phyloP scores from a whole-genome alignment of 2,113 vertebrate genomes.

The Brienomyrus brachyistius region DNA sequence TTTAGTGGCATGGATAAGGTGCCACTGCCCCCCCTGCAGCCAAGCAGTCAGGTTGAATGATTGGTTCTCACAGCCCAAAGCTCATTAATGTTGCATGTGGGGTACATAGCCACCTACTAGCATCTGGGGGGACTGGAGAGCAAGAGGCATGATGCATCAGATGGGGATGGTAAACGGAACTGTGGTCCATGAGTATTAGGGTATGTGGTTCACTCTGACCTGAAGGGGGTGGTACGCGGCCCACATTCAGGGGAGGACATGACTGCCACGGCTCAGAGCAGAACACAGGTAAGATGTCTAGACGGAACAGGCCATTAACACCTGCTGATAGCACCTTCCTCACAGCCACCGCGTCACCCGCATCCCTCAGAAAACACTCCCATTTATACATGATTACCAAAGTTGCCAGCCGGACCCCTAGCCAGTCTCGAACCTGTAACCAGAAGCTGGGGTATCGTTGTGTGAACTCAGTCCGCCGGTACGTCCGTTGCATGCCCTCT shows the following conservation, averaged over 20 bases:
- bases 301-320: background rate
- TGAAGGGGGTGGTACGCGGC: background rate
- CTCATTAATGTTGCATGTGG: background rate
- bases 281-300: background rate
- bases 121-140: background rate
- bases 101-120: background rate
- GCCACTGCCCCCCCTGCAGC: background rate
- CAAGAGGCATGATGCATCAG: background rate
- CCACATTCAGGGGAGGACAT: background rate
- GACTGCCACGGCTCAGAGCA: background rate
- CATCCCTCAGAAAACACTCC: background rate
- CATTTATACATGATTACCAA: background rate
- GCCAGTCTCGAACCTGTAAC: background rate
- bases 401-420: background rate
- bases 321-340: background rate
- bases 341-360: background rate
- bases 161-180: background rate
- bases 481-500: background rate
- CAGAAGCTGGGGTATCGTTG: background rate
- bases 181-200: background rate
- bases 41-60: background rate
- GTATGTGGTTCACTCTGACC: background rate
- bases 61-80: background rate
- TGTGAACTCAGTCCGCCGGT: background rate
- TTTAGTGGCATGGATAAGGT: background rate